phyloP scores from a whole-genome alignment of 2,113 vertebrate genomes.

The Lipophrys pholis region DNA sequence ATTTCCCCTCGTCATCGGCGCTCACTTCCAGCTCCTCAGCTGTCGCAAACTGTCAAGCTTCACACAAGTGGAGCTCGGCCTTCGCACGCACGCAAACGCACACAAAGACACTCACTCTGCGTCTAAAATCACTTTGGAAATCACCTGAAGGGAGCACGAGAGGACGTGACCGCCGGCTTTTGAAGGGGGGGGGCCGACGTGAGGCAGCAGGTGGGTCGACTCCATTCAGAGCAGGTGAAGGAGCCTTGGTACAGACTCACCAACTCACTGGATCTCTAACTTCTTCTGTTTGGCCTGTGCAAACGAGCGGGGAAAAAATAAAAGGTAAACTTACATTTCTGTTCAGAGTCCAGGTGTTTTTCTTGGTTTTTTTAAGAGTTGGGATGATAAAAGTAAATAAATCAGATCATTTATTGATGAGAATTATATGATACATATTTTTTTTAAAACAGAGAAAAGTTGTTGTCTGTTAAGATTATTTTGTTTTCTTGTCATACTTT shows the following conservation, averaged over 20 bases:
- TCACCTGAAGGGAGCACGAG: conserved; percentile 22
- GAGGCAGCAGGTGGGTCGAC: conserved; percentile 21
- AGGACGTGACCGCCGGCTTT: background rate
- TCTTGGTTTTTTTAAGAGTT: background rate
- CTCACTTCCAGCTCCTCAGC: conserved; percentile 71
- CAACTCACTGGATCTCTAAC: conserved; percentile 20
- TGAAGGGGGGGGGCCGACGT: conserved; percentile 15
- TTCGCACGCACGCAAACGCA: conserved; percentile 38
- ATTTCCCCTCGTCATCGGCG: conserved; percentile 73
- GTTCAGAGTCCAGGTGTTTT: background rate
- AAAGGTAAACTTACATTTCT: conserved; percentile 32
- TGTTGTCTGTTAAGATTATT: background rate
- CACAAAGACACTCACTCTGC: conserved; percentile 16
- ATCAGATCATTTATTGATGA: background rate
- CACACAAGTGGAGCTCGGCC: conserved; percentile 54
- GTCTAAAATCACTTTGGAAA: conserved; percentile 42
- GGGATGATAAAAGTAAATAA: conserved; percentile 17
- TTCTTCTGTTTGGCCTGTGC: conserved; percentile 13
- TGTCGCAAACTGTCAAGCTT: conserved; percentile 76
- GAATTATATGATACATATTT: no score
- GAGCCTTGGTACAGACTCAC: conserved; percentile 28
- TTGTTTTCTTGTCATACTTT: background rate
- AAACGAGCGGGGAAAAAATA: conserved; percentile 15
- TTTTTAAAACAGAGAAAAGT: background rate
- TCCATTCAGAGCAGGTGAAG: conserved; percentile 16